Conservation (phyloP, 2,888 invertebrate species). For the Lasioglossum calceatum region DNA sequence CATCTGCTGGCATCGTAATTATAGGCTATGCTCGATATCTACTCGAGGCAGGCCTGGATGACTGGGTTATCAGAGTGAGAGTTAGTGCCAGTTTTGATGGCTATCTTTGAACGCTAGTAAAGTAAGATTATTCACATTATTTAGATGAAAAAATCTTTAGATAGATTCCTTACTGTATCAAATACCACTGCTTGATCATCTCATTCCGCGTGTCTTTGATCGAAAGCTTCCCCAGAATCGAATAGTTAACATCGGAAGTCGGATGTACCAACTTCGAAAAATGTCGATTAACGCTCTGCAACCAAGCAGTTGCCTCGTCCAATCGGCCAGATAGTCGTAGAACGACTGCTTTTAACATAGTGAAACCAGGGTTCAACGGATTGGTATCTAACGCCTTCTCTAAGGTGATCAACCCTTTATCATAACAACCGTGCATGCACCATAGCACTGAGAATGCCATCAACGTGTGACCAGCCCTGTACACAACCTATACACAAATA, state of each 20-base stretch:
- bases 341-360: conserved; percentile 66
- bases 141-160: not conserved
- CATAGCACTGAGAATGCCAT: conserved; percentile 64
- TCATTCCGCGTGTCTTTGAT: conserved; percentile 58
- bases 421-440: conserved; percentile 71
- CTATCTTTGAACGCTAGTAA: no score
- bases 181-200: conserved; percentile 69
- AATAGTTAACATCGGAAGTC: conserved; percentile 52
- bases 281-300: conserved; percentile 61
- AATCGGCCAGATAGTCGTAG: conserved; percentile 70
- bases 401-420: conserved; percentile 68
- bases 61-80: no score
- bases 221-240: conserved; percentile 64
- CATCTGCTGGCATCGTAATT: no score
- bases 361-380: conserved; percentile 73
- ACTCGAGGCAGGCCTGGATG: no score
- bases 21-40: no score
- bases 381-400: conserved; percentile 71
- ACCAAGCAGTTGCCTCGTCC: conserved; percentile 66
- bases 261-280: conserved; percentile 68
- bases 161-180: conserved; percentile 49
- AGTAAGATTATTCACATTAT: not conserved
- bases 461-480: conserved; percentile 63
- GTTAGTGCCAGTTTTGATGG: no score
- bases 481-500: conserved; percentile 56